Conservation (phyloP, 92 coral and sea anemone genomes). For the Pocillopora grandis region DNA sequence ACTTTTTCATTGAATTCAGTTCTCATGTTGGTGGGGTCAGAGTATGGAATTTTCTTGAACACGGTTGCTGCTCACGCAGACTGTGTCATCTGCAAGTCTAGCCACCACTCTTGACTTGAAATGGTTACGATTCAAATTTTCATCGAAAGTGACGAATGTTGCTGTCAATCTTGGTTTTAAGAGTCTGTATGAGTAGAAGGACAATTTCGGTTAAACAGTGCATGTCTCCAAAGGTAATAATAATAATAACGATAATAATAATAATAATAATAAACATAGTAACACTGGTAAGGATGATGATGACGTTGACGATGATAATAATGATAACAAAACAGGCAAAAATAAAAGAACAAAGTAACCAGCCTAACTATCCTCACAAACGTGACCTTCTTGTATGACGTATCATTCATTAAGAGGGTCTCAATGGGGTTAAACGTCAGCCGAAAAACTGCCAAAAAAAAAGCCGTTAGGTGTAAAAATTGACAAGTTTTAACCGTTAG, state of each 20-base stretch:
- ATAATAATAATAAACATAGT: too few relatives aligned
- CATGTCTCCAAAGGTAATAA: not conserved
- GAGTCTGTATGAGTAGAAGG: not conserved
- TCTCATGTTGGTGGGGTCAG: too few relatives aligned
- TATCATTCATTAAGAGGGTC: too few relatives aligned
- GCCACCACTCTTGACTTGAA: not conserved
- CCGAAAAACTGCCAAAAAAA: too few relatives aligned
- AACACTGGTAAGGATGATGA: too few relatives aligned
- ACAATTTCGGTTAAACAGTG: not conserved
- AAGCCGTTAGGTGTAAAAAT: too few relatives aligned
- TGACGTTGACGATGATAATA: too few relatives aligned
- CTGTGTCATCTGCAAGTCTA: not conserved
- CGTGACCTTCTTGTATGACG: too few relatives aligned
- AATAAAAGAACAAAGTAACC: not conserved
- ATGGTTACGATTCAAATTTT: not conserved
- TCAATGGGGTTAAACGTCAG: too few relatives aligned
- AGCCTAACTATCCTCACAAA: too few relatives aligned
- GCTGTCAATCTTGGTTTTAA: constrained; percentile 35
- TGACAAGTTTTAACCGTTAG: too few relatives aligned
- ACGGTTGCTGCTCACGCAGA: not conserved
- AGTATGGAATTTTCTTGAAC: not conserved
- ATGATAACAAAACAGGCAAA: not conserved
- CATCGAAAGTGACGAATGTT: constrained; percentile 22
- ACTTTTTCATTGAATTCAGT: too few relatives aligned
- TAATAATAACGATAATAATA: not conserved